These are phyloP conservation scores for Indri indri DNA, from an alignment of 2,113 vertebrate genomes.

Conservation along the genomic window DNA sequence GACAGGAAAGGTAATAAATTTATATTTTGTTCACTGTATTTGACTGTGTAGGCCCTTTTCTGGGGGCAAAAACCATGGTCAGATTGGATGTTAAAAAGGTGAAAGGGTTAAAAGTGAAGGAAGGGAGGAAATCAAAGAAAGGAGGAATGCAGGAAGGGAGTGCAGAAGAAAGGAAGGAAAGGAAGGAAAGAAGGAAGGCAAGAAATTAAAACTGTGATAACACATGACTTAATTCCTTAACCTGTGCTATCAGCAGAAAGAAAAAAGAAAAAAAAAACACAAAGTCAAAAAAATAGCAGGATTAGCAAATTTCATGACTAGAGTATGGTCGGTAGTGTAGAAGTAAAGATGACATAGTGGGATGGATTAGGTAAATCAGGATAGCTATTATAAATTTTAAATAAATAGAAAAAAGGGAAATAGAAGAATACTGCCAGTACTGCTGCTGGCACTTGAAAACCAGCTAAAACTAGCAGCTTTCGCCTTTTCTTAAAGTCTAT, in stretches of 20 bases:
- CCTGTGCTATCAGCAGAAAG: not conserved
- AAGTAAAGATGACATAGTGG: not conserved
- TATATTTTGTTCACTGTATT: not conserved
- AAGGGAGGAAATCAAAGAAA: not conserved
- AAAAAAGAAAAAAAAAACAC: not conserved
- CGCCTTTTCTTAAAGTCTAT: not conserved
- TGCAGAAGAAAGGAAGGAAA: no score
- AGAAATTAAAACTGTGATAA: not conserved
- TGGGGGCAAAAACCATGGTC: not conserved
- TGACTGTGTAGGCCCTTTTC: not conserved
- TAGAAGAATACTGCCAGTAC: not conserved
- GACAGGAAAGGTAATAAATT: not conserved
- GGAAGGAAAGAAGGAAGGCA: accelerated
- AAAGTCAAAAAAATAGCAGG: not conserved
- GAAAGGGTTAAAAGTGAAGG: not conserved
- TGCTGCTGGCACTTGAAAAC: not conserved
- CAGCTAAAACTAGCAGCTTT: no score
- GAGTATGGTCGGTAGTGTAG: not conserved
- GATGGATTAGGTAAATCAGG: not conserved
- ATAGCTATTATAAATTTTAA: no score
- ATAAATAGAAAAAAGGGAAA: not conserved
- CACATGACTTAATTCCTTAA: not conserved
- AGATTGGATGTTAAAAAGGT: not conserved
- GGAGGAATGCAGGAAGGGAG: not conserved
- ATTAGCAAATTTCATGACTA: not conserved